A percentile compares a stretch with the other conserved stretches of the same genome.
These are phyloP conservation scores for Metopia argyrocephala DNA, from an alignment of 2,888 invertebrate genomes.

Conservation along the genomic window DNA sequence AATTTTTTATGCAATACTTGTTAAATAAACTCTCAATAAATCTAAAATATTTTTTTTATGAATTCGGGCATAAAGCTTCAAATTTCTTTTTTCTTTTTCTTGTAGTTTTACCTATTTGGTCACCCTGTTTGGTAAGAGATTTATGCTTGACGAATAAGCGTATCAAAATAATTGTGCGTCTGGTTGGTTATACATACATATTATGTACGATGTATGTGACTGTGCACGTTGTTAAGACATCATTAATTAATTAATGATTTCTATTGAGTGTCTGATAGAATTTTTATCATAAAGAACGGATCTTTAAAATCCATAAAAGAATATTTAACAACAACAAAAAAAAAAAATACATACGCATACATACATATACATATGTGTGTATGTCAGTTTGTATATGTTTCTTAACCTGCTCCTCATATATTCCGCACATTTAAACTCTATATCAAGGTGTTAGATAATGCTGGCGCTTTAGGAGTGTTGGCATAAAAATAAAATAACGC, in stretches of 20 bases:
- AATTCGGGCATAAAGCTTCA: no score
- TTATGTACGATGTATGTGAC: constrained; percentile 28
- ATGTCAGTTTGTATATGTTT: no score
- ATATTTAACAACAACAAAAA: constrained; percentile 5
- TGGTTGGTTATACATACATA: background rate
- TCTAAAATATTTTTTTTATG: background rate
- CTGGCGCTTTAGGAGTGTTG: constrained; percentile 41
- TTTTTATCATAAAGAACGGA: constrained; percentile 62
- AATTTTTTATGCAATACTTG: background rate
- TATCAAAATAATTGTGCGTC: background rate
- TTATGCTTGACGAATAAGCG: background rate
- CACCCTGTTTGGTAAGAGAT: background rate
- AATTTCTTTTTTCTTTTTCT: no score
- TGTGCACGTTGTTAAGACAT: constrained; percentile 57
- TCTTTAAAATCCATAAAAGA: constrained; percentile 55
- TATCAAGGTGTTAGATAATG: constrained; percentile 51
- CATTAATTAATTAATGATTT: constrained; percentile 65
- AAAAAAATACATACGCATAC: background rate
- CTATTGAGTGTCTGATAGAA: constrained; percentile 58
- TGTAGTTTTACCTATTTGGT: no score
- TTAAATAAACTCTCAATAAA: no score
- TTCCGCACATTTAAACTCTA: no score
- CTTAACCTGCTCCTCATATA: no score
- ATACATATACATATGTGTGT: no score
- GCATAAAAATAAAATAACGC: constrained; percentile 6